Evolutionary conservation across 2,888 invertebrate species (phyloP).

Genomic region (Theodoxus fluviatilis): DNA sequence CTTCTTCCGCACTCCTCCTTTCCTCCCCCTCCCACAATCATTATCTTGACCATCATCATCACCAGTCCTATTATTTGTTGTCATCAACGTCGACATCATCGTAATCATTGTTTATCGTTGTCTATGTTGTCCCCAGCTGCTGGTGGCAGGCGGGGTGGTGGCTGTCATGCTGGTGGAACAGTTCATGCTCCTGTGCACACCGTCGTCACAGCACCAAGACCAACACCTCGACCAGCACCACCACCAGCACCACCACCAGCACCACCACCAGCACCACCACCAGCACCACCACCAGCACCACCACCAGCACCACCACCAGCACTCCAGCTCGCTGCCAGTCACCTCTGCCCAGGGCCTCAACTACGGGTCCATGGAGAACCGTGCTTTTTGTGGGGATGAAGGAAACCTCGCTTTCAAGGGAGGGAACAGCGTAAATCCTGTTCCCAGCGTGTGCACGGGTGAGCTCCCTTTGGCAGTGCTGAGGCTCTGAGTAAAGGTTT

Average conservation of each 20-base stretch:
- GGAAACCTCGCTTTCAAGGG: too few species aligned
- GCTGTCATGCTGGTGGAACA: too few species aligned
- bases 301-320: not conserved
- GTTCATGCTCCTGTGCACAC: too few species aligned
- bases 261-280: not conserved
- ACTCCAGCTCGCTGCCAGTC: not conserved
- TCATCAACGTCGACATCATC: not conserved
- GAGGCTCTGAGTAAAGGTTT: too few species aligned
- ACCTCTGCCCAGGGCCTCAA: not conserved
- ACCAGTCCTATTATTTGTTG: too few species aligned
- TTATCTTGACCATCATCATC: not conserved
- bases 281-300: not conserved
- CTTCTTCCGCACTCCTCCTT: not conserved
- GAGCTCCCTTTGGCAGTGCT: too few species aligned
- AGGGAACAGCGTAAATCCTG: too few species aligned
- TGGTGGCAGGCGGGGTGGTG: too few species aligned
- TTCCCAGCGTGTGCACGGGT: too few species aligned
- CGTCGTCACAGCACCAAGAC: not conserved
- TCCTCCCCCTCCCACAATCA: not conserved
- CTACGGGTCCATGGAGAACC: not conserved
- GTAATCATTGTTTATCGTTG: too few species aligned
- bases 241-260: not conserved
- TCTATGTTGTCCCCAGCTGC: too few species aligned
- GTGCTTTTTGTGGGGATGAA: too few species aligned
- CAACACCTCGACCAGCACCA: not conserved